phyloP scores from a whole-genome alignment of 1,140 invertebrate species.

The Heliconius melpomene region DNA sequence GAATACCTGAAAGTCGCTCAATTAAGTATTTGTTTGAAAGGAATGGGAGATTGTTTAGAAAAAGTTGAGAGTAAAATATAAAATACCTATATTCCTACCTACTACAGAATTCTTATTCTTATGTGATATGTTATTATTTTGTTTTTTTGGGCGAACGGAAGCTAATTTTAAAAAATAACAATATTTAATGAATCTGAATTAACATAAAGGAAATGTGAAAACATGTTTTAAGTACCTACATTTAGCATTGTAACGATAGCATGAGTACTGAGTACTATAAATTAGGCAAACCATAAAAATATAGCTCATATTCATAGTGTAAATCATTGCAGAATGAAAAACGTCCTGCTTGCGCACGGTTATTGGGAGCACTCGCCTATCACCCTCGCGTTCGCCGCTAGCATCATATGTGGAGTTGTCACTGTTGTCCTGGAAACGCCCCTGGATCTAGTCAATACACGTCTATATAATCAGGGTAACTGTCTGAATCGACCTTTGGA shows the following conservation, averaged over 20 bases:
- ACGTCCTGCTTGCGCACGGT: constrained; percentile 82
- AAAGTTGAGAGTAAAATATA: too few species aligned
- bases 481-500: constrained; percentile 11
- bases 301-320: neutral
- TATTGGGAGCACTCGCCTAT: constrained; percentile 80
- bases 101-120: too few species aligned
- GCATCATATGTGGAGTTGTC: constrained; percentile 86
- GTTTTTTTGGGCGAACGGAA: too few species aligned
- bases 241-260: neutral
- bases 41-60: too few species aligned
- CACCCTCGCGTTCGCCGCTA: constrained; percentile 85
- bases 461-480: constrained; percentile 74
- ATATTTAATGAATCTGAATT: too few species aligned
- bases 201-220: neutral
- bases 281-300: neutral
- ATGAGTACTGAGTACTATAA: neutral
- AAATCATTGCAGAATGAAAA: constrained; percentile 75
- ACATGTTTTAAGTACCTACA: neutral
- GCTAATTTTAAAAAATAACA: too few species aligned
- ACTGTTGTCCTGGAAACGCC: constrained; percentile 90
- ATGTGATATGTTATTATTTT: too few species aligned
- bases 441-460: constrained; percentile 84
- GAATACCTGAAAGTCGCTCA: too few species aligned
- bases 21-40: too few species aligned
- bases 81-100: too few species aligned